phyloP scores from a whole-genome alignment of 2,113 vertebrate genomes.

The Numenius arquata region DNA sequence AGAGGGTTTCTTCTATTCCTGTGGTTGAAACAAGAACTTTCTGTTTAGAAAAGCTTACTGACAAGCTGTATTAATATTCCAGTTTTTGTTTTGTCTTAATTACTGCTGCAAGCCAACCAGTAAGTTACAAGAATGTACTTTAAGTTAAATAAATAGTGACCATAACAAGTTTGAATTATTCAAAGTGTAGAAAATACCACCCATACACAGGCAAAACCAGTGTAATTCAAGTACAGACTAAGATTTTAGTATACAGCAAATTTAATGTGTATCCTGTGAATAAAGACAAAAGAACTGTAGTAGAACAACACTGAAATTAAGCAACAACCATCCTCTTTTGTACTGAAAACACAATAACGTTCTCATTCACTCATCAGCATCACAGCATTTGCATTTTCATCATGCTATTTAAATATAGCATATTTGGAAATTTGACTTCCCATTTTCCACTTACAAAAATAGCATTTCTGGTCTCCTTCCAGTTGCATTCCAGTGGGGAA shows the following conservation, averaged over 20 bases:
- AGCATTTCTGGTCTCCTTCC: neutral
- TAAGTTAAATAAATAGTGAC: constrained; percentile 51
- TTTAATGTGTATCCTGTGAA: neutral
- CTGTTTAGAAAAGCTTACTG: neutral
- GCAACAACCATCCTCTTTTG: neutral
- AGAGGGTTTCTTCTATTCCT: neutral
- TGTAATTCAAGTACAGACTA: constrained; percentile 19
- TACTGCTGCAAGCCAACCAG: constrained; percentile 1
- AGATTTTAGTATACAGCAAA: neutral
- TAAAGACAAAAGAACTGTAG: constrained; percentile 6
- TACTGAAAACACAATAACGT: neutral
- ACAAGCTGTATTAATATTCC: neutral
- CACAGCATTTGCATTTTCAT: neutral
- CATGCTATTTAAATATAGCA: neutral
- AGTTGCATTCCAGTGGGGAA: neutral
- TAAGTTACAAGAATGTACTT: constrained; percentile 34
- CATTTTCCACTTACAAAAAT: neutral
- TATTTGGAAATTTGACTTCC: neutral
- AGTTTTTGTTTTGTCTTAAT: neutral
- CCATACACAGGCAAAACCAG: constrained; percentile 22
- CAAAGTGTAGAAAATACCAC: constrained; percentile 51
- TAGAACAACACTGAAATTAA: constrained; percentile 3
- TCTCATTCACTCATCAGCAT: neutral
- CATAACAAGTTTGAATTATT: constrained; percentile 25
- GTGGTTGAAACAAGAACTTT: neutral